Percentiles rank a stretch among this genome's conserved stretches.
phyloP scores from a whole-genome alignment of 2,113 vertebrate genomes.

The Apaloderma vittatum region DNA sequence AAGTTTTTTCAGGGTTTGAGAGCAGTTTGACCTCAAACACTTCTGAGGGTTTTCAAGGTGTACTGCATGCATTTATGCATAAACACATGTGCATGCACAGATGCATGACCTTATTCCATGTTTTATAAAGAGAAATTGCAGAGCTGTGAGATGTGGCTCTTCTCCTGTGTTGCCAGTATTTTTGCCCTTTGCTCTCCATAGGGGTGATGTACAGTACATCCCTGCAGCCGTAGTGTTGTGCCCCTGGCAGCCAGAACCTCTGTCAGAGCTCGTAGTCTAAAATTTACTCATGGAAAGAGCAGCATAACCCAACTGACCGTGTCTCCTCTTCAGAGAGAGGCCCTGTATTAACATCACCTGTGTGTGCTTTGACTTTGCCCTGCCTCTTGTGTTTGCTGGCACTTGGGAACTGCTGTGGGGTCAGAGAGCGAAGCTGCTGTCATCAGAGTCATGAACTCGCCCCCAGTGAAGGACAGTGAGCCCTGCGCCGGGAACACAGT shows the following conservation, averaged over 20 bases:
- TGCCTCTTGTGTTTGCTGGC: background rate
- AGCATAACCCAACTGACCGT: rapidly evolving
- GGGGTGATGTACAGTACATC: too few species aligned
- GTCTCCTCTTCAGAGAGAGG: background rate
- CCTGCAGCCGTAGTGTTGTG: rapidly evolving
- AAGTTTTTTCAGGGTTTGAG: background rate
- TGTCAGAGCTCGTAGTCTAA: background rate
- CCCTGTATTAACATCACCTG: background rate
- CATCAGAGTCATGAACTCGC: background rate
- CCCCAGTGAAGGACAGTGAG: background rate
- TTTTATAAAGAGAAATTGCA: background rate
- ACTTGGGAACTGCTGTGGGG: background rate
- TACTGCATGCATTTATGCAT: background rate
- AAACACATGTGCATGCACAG: background rate
- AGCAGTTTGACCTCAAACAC: background rate
- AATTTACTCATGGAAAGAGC: background rate
- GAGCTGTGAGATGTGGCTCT: background rate
- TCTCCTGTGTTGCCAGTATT: background rate
- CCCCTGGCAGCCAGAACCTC: background rate
- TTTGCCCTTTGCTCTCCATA: background rate
- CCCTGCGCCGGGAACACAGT: background rate
- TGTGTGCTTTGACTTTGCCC: background rate
- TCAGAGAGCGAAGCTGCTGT: conserved; percentile 37
- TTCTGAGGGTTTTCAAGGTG: background rate
- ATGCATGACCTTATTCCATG: background rate